Conservation (phyloP, 2,797 vertebrate genomes). For the Glossophaga mutica region DNA sequence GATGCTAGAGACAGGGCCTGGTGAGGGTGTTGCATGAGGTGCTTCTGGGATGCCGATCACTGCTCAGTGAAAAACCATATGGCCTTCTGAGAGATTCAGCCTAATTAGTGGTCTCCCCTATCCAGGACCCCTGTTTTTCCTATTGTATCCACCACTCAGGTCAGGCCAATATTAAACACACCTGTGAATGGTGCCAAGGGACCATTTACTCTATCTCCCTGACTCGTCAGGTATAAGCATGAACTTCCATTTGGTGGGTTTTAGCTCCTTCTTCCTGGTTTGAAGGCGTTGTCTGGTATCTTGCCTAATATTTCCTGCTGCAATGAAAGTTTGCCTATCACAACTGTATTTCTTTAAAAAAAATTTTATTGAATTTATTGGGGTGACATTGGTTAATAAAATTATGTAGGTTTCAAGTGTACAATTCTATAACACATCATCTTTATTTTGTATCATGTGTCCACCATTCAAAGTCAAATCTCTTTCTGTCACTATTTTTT, state of each 20-base stretch:
- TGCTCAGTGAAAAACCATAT: background rate
- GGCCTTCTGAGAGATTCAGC: background rate
- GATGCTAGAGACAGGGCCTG: background rate
- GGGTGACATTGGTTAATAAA: too few relatives aligned
- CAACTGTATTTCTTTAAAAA: background rate
- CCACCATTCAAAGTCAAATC: too few relatives aligned
- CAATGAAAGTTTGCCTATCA: background rate
- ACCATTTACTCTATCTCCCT: background rate
- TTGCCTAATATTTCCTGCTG: background rate
- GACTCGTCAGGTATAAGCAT: background rate
- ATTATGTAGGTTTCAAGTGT: too few relatives aligned
- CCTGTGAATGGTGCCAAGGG: background rate
- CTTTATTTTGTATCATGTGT: too few relatives aligned
- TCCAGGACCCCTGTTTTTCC: background rate
- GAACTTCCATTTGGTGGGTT: background rate
- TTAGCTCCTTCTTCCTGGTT: background rate
- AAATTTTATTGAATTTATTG: too few relatives aligned
- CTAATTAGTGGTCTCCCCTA: background rate
- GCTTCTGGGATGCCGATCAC: background rate
- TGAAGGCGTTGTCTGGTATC: background rate
- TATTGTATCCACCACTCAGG: background rate
- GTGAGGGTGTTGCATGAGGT: background rate
- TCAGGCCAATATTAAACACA: background rate
- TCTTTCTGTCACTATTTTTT: too few relatives aligned
- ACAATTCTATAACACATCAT: too few relatives aligned